A percentile compares a stretch with the other conserved stretches of the same genome.
Conservation (phyloP, 2,113 vertebrate species). For the Petaurus breviceps region DNA sequence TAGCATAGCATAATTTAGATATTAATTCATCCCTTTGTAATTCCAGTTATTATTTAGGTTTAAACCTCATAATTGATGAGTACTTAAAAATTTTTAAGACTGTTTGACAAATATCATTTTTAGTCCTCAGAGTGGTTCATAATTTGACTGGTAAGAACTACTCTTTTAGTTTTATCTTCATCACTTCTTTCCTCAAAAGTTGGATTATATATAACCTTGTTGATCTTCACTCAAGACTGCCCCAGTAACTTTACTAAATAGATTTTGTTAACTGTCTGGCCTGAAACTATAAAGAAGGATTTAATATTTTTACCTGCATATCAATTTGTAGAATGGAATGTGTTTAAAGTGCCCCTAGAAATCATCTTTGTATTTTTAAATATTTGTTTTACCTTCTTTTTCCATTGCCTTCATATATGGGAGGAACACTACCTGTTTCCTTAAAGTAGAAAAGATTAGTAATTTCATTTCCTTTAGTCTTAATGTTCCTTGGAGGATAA, state of each 20-base stretch:
- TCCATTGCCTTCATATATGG: constrained; percentile 13
- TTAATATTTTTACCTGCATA: neutral
- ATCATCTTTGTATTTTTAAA: neutral
- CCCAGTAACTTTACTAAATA: neutral
- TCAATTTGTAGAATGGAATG: neutral
- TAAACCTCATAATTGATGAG: neutral
- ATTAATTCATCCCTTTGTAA: neutral
- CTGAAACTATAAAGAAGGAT: neutral
- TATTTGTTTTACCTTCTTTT: neutral
- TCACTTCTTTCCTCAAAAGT: neutral
- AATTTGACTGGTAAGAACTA: neutral
- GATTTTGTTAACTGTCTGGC: neutral
- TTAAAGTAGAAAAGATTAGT: constrained; percentile 4
- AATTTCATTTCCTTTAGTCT: constrained; percentile 19
- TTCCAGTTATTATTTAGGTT: neutral
- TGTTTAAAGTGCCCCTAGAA: neutral
- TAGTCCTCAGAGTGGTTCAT: neutral
- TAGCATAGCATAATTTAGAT: neutral
- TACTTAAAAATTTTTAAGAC: neutral
- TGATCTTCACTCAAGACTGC: neutral
- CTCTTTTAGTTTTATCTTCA: neutral
- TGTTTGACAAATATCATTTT: neutral
- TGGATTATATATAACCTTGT: neutral
- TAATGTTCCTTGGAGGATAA: constrained; percentile 30
- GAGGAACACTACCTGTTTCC: constrained; percentile 9